A percentile compares a stretch with the other conserved stretches of the same genome.
These are phyloP conservation scores for Montifringilla adamsi DNA, from an alignment of 2,113 vertebrate genomes.

Conservation along the genomic window DNA sequence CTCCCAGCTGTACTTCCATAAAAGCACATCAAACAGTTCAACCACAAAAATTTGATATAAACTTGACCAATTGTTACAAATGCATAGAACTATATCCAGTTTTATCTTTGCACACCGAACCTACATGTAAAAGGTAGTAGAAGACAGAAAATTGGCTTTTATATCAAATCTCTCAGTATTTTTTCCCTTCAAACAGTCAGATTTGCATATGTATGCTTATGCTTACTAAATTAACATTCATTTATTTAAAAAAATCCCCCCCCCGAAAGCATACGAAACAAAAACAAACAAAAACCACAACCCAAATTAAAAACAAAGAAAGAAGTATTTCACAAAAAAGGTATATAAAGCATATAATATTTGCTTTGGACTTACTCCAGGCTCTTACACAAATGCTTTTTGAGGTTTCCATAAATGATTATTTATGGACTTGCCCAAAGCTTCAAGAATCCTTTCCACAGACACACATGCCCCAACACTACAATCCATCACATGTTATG, in stretches of 20 bases:
- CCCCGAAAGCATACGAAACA: background rate
- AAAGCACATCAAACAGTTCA: background rate
- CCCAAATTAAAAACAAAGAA: background rate
- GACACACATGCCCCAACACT: background rate
- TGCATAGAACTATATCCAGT: background rate
- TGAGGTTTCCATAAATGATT: conserved; percentile 9
- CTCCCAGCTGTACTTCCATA: background rate
- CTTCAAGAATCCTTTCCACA: background rate
- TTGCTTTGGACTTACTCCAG: conserved; percentile 16
- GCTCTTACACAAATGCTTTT: background rate
- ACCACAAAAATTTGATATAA: background rate
- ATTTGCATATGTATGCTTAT: background rate
- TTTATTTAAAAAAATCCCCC: background rate
- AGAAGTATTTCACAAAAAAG: background rate
- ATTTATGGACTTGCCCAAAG: conserved; percentile 21
- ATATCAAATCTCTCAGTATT: background rate
- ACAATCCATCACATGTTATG: background rate
- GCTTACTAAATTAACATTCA: background rate
- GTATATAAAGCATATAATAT: background rate
- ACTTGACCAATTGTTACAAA: background rate
- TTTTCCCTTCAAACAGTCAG: background rate
- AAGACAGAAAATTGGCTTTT: background rate
- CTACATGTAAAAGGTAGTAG: background rate
- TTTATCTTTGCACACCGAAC: background rate
- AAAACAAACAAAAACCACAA: background rate